phyloP scores from a whole-genome alignment of 2,888 invertebrate genomes.

The Eurytoma californica region DNA sequence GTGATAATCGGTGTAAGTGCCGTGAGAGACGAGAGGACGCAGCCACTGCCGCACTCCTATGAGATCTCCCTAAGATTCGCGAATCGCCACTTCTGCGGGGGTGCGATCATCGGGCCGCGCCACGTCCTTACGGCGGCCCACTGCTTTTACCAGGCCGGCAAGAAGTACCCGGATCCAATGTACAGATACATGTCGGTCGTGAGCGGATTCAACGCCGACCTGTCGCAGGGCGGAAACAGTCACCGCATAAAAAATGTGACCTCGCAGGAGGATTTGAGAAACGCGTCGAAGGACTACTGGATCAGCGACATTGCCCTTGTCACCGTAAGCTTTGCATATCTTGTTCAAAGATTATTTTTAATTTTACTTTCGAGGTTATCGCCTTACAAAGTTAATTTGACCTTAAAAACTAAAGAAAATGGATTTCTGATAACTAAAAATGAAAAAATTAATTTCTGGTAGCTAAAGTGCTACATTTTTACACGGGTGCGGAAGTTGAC shows the following conservation, averaged over 20 bases:
- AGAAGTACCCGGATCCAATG: slow-evolving; percentile 26
- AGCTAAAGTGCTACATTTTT: too few relatives aligned
- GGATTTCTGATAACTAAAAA: too few relatives aligned
- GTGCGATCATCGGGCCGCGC: slow-evolving; percentile 33
- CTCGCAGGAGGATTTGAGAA: slow-evolving; percentile 41
- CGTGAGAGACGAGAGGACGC: neutral
- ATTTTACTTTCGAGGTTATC: too few relatives aligned
- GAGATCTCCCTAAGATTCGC: slow-evolving; percentile 43
- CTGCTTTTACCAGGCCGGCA: slow-evolving; percentile 41
- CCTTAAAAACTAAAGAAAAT: too few relatives aligned
- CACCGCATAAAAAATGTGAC: slow-evolving; percentile 48
- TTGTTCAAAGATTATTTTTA: too few relatives aligned
- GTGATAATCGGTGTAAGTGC: neutral
- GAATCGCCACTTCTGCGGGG: slow-evolving; percentile 40
- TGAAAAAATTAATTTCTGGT: too few relatives aligned
- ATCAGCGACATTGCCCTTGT: slow-evolving; percentile 57
- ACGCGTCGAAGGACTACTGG: slow-evolving; percentile 45
- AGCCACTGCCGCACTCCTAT: slow-evolving; percentile 39
- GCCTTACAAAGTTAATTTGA: too few relatives aligned
- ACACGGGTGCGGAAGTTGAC: too few relatives aligned
- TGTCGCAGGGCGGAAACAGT: slow-evolving; percentile 36
- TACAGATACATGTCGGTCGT: slow-evolving; percentile 47
- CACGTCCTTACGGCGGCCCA: slow-evolving; percentile 46
- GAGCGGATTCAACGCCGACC: slow-evolving; percentile 43
- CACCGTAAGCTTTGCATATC: slow-evolving; percentile 45